Evolutionary conservation across 2,888 invertebrate species (phyloP).

Genomic region (Sympetrum striolatum): DNA sequence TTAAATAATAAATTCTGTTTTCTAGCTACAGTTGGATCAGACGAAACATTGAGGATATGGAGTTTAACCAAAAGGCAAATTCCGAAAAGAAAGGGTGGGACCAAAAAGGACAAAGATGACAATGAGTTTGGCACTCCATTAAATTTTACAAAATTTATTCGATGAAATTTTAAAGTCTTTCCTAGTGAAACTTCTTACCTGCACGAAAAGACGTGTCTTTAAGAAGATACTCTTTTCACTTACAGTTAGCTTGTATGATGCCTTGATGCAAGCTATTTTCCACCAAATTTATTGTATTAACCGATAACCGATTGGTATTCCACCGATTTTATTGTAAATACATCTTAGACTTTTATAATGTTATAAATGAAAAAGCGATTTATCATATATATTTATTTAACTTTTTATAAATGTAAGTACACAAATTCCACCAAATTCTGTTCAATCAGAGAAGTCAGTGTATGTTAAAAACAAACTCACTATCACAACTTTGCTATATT

Average conservation of each 20-base stretch:
- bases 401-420: neutral
- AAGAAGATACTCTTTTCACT: too few species aligned
- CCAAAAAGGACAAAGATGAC: neutral
- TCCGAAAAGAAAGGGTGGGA: neutral
- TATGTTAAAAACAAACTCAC: neutral
- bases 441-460: neutral
- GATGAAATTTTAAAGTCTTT: neutral
- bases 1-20: neutral
- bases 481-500: neutral
- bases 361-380: neutral
- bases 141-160: conserved; percentile 7
- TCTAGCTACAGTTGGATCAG: conserved; percentile 21
- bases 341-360: too few species aligned
- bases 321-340: too few species aligned
- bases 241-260: too few species aligned
- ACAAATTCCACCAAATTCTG: neutral
- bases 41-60: conserved; percentile 24
- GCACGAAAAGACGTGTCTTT: too few species aligned
- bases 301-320: too few species aligned
- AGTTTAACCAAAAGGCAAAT: neutral
- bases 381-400: neutral
- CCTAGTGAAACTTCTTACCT: too few species aligned
- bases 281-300: too few species aligned
- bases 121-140: neutral
- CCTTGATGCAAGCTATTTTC: too few species aligned